These are phyloP conservation scores for Chirona hameri DNA, from an alignment of 2,888 invertebrate genomes.

Conservation along the genomic window DNA sequence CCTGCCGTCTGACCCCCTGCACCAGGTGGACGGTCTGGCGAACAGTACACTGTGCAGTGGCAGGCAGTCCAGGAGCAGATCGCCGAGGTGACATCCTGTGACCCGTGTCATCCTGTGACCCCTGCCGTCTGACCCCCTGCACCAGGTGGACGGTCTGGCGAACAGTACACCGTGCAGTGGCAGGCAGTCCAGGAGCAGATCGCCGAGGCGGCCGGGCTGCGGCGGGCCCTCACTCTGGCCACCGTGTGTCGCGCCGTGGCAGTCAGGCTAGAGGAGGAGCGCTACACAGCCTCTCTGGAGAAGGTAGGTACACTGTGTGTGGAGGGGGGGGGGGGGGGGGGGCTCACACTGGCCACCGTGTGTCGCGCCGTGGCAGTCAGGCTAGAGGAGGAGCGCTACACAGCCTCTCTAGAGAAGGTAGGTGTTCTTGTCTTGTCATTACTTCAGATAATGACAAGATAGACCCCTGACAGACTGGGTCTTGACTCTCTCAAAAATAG, in stretches of 20 bases:
- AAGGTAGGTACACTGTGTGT: neutral
- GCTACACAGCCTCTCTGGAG: neutral
- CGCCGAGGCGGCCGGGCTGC: neutral
- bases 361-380: neutral
- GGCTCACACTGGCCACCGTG: constrained; percentile 2
- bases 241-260: neutral
- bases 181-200: neutral
- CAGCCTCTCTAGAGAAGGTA: neutral
- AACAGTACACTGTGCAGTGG: too few relatives aligned
- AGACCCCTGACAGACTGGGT: too few relatives aligned
- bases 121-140: too few relatives aligned
- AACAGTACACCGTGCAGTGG: too few relatives aligned
- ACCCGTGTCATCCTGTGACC: too few relatives aligned
- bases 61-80: neutral
- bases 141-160: too few relatives aligned
- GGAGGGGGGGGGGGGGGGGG: too few relatives aligned
- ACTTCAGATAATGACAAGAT: too few relatives aligned
- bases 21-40: too few relatives aligned
- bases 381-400: neutral
- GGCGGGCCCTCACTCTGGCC: neutral
- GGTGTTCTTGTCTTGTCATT: too few relatives aligned
- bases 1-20: too few relatives aligned
- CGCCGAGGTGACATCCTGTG: neutral
- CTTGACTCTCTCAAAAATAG: too few relatives aligned
- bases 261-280: neutral